Evolutionary conservation across 2,888 invertebrate species (phyloP).

Genomic region (Drosophila siamana): DNA sequence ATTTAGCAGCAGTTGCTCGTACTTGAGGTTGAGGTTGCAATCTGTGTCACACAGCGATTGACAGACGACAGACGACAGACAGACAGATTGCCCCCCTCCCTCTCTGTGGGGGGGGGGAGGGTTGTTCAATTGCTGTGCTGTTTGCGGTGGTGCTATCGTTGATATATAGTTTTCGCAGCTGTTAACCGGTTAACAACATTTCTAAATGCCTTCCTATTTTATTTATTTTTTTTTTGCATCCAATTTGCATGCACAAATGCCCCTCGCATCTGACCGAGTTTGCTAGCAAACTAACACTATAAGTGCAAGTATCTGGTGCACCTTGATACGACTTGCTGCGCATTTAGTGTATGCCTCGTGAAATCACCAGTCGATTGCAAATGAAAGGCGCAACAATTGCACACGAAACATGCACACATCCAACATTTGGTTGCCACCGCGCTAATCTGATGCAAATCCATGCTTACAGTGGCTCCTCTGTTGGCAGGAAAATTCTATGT

Average conservation of each 20-base stretch:
- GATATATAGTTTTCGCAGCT: constrained; percentile 25
- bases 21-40: constrained; percentile 18
- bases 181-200: constrained; percentile 56
- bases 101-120: constrained; percentile 8
- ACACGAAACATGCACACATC: constrained; percentile 1
- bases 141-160: constrained; percentile 4
- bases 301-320: constrained; percentile 51
- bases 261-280: constrained; percentile 46
- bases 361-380: constrained; percentile 55
- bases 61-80: background rate
- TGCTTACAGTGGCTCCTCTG: background rate
- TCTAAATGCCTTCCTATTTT: constrained; percentile 16
- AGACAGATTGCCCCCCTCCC: constrained; percentile 4
- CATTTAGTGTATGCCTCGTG: constrained; percentile 58
- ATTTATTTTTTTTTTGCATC: constrained; percentile 33
- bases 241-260: constrained; percentile 49
- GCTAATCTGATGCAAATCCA: constrained; percentile 15
- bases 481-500: too few relatives aligned
- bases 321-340: constrained; percentile 59
- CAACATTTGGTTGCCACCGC: background rate
- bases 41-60: constrained; percentile 8
- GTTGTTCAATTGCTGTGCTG: too few relatives aligned
- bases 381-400: constrained; percentile 35
- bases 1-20: constrained; percentile 22
- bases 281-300: background rate